These are phyloP conservation scores for Pseudococcus longispinus DNA, from an alignment of 2,888 invertebrate genomes.

Conservation along the genomic window DNA sequence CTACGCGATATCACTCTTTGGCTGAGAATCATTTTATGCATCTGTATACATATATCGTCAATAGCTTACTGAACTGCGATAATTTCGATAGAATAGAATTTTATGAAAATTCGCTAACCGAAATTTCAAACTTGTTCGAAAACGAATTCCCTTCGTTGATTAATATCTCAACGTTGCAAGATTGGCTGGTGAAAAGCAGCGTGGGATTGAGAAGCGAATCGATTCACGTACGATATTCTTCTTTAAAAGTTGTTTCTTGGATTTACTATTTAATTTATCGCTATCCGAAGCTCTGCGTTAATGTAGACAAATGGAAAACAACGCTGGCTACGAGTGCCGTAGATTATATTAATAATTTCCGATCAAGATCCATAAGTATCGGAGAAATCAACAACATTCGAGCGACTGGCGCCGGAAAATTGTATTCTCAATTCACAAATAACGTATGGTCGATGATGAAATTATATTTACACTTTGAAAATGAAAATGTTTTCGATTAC, in stretches of 20 bases:
- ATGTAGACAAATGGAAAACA: neutral
- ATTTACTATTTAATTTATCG: neutral
- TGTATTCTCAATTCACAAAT: neutral
- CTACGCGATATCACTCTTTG: neutral
- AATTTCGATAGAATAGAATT: neutral
- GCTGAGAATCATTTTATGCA: neutral
- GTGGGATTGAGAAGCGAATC: neutral
- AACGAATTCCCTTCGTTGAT: neutral
- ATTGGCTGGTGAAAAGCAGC: neutral
- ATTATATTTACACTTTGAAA: neutral
- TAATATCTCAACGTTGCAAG: neutral
- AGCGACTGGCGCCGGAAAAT: neutral
- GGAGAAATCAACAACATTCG: neutral
- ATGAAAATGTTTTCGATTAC: neutral
- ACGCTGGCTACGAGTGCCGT: neutral
- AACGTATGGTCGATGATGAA: constrained; percentile 18
- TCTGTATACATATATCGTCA: neutral
- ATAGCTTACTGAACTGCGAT: neutral
- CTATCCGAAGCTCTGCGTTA: neutral
- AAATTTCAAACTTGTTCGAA: neutral
- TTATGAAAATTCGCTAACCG: neutral
- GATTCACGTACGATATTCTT: neutral
- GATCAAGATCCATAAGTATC: neutral
- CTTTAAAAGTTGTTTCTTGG: neutral
- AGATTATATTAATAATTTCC: neutral